Evolutionary conservation across 2,888 invertebrate genomes (phyloP), one percentile per base, ranked within the genome.

Genomic region (Calliphora vomitoria): DNA sequence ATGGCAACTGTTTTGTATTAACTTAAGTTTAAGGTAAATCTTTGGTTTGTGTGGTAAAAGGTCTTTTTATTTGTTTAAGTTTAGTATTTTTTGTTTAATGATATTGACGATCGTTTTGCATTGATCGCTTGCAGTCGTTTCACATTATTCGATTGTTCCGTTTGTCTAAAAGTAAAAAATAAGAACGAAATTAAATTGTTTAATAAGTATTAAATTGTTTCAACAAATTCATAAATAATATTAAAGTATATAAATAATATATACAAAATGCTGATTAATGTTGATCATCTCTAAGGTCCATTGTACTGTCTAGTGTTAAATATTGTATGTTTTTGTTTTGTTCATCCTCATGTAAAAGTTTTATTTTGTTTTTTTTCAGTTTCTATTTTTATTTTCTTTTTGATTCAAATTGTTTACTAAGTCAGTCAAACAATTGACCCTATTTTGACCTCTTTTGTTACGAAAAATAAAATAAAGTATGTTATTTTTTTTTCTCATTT

Each of bases 361-460:
- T 44, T 76, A 18, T 55, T 60, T 60, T 60, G 35, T 35, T 35
- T 35, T 35, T 11, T 13, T 75, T 11, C 25, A 25, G 25, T 50
- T 4, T 80, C 10, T 55, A 47, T 25, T 31, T 44, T 13, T 62
- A 47, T 50, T 69, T 62, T 62, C 50, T 44, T 31, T 69, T 58
- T n/a, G n/a, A 50, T 58, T 50, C 13, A 35, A 78, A 72, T 60
- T 66, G 47, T 74, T 72, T 68, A 74, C 47, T 31, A 72, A 78
- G 64, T 72, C 71, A 79, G 72, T 72, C 84, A 79, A 84, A 72
- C 87, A 84, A 84, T 87, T 87, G 87, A 87, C 87, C 87, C 84
- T 72, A 66, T 81, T 87, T 72, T 69, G 83, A 76, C 64, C 86
- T 62, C 58, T 87, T 80, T 75, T 50, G 31, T 69, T 53, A 35